Evolutionary conservation across 1,140 invertebrate species (phyloP).

Genomic region (Pygmarrhopalites habei): DNA sequence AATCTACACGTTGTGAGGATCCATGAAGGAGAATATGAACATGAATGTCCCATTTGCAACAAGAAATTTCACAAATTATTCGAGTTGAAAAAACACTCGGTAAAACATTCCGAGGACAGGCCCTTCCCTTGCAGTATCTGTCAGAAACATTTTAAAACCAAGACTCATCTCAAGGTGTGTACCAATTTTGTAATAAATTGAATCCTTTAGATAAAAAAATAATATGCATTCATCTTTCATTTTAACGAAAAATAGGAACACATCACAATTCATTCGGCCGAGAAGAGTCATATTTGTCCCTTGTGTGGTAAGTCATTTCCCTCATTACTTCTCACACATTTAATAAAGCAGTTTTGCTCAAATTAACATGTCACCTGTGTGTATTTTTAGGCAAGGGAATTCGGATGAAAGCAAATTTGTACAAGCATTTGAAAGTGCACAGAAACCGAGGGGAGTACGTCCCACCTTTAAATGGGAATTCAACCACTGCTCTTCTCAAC

Average conservation of each 20-base stretch:
- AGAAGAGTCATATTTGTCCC: slow-evolving; percentile 25
- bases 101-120: slow-evolving; percentile 33
- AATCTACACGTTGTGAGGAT: slow-evolving; percentile 28
- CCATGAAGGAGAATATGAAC: slow-evolving; percentile 29
- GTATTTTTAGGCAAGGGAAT: too few relatives aligned
- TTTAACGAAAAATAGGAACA: slow-evolving; percentile 15
- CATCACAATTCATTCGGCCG: slow-evolving; percentile 23
- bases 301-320: too few relatives aligned
- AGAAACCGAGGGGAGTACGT: slow-evolving; percentile 26
- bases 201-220: too few relatives aligned
- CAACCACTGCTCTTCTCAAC: not conserved
- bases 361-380: too few relatives aligned
- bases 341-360: too few relatives aligned
- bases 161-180: slow-evolving; percentile 26
- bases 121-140: slow-evolving; percentile 20
- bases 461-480: slow-evolving; percentile 14
- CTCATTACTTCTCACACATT: too few relatives aligned
- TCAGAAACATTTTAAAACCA: slow-evolving; percentile 23
- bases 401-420: slow-evolving; percentile 27
- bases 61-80: slow-evolving; percentile 28
- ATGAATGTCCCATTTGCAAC: slow-evolving; percentile 22
- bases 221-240: too few relatives aligned
- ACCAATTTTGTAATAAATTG: too few relatives aligned
- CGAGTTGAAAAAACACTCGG: slow-evolving; percentile 35
- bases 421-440: slow-evolving; percentile 29